phyloP scores from a whole-genome alignment of 2,113 vertebrate species.

The Nothobranchius furzeri region DNA sequence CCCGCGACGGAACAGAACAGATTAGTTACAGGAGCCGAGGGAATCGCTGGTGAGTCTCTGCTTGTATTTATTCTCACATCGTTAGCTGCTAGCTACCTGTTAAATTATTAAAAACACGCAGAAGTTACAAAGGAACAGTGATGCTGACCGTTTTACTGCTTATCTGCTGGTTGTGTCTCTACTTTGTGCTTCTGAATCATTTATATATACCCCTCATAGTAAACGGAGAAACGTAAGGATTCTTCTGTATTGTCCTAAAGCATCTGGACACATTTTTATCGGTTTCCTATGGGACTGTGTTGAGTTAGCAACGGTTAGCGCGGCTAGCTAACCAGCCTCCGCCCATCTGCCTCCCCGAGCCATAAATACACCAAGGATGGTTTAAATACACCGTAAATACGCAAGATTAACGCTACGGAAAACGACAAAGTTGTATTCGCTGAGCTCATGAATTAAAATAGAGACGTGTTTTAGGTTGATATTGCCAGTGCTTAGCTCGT shows the following conservation, averaged over 20 bases:
- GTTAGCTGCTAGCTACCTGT: background rate
- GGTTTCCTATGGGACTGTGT: background rate
- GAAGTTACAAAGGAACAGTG: background rate
- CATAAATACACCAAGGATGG: background rate
- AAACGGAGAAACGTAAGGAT: fast-evolving
- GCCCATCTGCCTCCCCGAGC: conserved; percentile 39
- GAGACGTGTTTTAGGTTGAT: too few species aligned
- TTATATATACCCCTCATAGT: too few species aligned
- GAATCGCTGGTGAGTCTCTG: conserved; percentile 53
- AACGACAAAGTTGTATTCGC: background rate
- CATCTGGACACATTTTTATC: background rate
- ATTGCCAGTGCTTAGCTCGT: too few species aligned
- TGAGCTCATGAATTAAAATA: background rate
- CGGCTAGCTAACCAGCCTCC: conserved; percentile 62
- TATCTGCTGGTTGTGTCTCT: background rate
- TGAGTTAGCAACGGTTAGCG: conserved; percentile 42
- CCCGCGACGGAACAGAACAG: background rate
- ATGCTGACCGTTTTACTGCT: conserved; percentile 18
- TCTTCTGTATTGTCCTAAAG: background rate
- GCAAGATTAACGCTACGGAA: too few species aligned
- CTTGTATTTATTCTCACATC: background rate
- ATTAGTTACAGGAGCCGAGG: conserved; percentile 16
- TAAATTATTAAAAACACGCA: background rate
- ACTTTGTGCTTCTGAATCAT: background rate
- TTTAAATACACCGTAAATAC: background rate